Evolutionary conservation across 2,797 vertebrate genomes (phyloP).

Genomic region (Amblyraja radiata): DNA sequence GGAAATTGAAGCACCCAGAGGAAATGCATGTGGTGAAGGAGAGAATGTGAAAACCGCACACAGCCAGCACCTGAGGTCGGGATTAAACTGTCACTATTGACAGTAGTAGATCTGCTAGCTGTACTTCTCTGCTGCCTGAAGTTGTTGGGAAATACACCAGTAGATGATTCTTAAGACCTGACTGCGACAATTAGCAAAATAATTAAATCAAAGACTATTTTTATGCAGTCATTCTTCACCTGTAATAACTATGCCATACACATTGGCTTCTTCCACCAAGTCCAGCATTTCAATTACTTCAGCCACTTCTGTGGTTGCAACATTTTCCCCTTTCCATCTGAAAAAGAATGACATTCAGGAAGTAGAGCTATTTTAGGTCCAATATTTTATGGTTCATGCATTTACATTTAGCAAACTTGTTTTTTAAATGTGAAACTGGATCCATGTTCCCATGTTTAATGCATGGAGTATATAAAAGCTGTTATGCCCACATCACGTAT

Average conservation of each 20-base stretch:
- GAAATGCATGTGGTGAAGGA: no score
- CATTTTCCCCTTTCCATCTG: slow-evolving; percentile 50
- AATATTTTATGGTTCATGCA: neutral
- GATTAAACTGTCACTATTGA: no score
- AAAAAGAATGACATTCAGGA: slow-evolving; percentile 21
- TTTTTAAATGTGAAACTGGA: neutral
- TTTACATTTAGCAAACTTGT: neutral
- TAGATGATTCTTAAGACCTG: neutral
- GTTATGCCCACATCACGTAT: no score
- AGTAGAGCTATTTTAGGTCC: neutral
- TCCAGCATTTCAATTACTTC: slow-evolving; percentile 43
- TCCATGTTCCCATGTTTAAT: no score
- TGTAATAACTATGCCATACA: slow-evolving; percentile 40
- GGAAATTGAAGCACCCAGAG: no score
- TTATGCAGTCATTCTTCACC: neutral
- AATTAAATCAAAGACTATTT: neutral
- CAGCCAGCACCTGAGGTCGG: no score
- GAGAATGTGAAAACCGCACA: no score
- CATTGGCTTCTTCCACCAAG: slow-evolving; percentile 45
- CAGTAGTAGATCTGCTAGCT: no score
- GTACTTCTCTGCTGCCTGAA: no score
- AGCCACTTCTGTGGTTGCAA: slow-evolving; percentile 41
- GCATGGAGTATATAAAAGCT: no score
- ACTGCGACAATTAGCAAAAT: neutral
- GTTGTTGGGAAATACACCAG: neutral